Percentiles rank a stretch among this genome's conserved stretches.
Conservation (phyloP, 2,797 vertebrate species). For the Crenuchus spilurus region DNA sequence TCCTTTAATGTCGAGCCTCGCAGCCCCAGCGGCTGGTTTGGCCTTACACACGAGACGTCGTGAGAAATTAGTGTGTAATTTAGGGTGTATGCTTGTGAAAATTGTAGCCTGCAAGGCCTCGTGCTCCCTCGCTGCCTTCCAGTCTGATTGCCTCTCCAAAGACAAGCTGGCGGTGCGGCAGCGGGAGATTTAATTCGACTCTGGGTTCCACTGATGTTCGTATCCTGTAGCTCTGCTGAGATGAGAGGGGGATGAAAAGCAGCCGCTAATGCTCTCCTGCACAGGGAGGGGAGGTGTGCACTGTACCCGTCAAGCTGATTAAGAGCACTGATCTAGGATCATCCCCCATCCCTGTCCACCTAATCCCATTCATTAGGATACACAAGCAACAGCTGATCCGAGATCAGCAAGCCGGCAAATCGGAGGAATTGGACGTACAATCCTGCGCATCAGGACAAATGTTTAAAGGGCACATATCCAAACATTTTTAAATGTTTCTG, state of each 20-base stretch:
- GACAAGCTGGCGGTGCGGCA: not conserved
- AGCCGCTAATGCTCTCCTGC: not conserved
- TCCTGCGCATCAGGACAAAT: no score
- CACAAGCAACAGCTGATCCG: constrained; percentile 8
- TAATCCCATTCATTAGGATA: constrained; percentile 14
- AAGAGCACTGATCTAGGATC: constrained; percentile 8
- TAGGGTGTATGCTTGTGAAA: constrained; percentile 3
- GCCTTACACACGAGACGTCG: not conserved
- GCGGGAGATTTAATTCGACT: constrained; percentile 4
- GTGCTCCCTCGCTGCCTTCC: not conserved
- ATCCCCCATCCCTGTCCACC: constrained; percentile 11
- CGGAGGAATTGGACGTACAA: not conserved
- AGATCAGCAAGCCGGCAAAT: constrained; percentile 18
- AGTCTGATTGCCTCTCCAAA: constrained; percentile 11
- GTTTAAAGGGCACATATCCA: no score
- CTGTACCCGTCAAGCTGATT: constrained; percentile 17
- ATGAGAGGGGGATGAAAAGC: constrained; percentile 6
- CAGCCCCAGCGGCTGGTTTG: not conserved
- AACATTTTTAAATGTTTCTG: no score
- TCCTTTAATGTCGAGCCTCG: no score
- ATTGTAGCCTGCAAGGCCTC: not conserved
- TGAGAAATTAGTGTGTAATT: not conserved
- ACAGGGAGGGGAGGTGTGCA: not conserved
- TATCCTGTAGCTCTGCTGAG: not conserved
- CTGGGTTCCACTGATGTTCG: constrained; percentile 5